Base-by-base conservation (phyloP, 2,797 vertebrate genomes). In the Arrhamphus sclerolepis region DNA sequence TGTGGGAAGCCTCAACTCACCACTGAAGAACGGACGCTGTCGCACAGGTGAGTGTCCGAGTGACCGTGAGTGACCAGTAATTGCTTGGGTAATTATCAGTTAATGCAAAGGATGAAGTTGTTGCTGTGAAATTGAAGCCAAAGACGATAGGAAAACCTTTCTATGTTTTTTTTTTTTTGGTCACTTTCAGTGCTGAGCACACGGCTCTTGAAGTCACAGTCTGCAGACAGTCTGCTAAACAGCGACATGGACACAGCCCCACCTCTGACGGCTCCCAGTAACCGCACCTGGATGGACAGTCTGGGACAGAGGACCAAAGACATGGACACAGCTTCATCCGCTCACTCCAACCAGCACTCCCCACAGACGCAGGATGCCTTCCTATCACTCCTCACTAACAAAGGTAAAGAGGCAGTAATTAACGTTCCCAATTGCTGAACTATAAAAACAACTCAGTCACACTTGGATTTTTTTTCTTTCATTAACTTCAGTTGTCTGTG, bases 331-430 rank as follows among this genome's bases (percentile, higher is more conserved):
- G 88, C 90, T 63, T 96, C 96, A 0, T 94, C 94, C 0, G 62
- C 77, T 56, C 80, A 80, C 40, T 92, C 92, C 21, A 93, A 93
- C 53, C 94, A 93, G 22, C 92, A 94, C 58, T 93, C 93, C 4
- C 96, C 95, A 2, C 96, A 96, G 66, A 95, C 95, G n/a, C 96
- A 98, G 49, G 96, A 98, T 7, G 98, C 98, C 6, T 96, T 97
- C 74, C 92, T 99, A 48, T 99, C 96, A 26, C 96, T 97, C 70
- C 92, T 99, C 80, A 92, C 95, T 56, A 96, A 91, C 88, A 99
- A 97, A 95, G 96, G 98, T 98, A 78, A 67, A 2, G 8, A 14
- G 1, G 21, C 7, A 17, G 10, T 19, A 42, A 41, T 2, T 38
- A 13, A 8, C 5, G 46, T 14, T 16, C 19, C 26, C 1, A 5